Percentiles rank a stretch among this genome's conserved stretches.
Conservation (phyloP, 2,888 invertebrate genomes). For the Pasiphila rectangulata region DNA sequence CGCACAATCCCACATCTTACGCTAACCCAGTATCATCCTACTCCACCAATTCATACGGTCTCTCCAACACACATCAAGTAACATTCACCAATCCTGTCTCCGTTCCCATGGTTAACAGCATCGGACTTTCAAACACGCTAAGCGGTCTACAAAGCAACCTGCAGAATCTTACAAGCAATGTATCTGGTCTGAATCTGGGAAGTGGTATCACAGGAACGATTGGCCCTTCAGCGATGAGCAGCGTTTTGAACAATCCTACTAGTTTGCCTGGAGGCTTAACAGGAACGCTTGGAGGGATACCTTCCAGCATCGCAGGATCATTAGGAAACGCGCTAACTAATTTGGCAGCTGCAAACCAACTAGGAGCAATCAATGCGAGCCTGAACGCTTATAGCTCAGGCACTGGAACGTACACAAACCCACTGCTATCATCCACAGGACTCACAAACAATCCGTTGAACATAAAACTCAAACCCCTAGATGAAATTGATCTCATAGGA, state of each 20-base stretch:
- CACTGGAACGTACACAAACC: conserved; percentile 83
- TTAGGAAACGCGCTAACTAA: conserved; percentile 68
- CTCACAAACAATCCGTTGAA: conserved; percentile 81
- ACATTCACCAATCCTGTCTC: conserved; percentile 76
- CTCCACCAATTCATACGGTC: conserved; percentile 67
- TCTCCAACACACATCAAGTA: conserved; percentile 75
- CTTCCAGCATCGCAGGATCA: conserved; percentile 65
- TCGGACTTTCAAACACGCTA: conserved; percentile 72
- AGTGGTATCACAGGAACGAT: conserved; percentile 73
- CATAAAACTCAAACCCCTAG: conserved; percentile 86
- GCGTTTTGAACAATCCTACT: conserved; percentile 69
- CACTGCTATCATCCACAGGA: conserved; percentile 80
- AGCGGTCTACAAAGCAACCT: conserved; percentile 74
- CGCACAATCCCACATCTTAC: conserved; percentile 76
- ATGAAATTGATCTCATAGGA: conserved; percentile 85
- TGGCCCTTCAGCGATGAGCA: conserved; percentile 69
- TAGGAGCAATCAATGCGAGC: conserved; percentile 68
- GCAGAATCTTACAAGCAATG: conserved; percentile 69
- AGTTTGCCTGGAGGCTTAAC: conserved; percentile 68
- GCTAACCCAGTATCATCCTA: conserved; percentile 78
- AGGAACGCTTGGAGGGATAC: conserved; percentile 67
- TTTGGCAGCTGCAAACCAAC: conserved; percentile 64
- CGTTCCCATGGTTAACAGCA: conserved; percentile 73
- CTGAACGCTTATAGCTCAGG: conserved; percentile 64
- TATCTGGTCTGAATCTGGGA: conserved; percentile 68